These are phyloP conservation scores for Drosophila silvestris DNA, from an alignment of 2,888 invertebrate genomes.

Conservation along the genomic window DNA sequence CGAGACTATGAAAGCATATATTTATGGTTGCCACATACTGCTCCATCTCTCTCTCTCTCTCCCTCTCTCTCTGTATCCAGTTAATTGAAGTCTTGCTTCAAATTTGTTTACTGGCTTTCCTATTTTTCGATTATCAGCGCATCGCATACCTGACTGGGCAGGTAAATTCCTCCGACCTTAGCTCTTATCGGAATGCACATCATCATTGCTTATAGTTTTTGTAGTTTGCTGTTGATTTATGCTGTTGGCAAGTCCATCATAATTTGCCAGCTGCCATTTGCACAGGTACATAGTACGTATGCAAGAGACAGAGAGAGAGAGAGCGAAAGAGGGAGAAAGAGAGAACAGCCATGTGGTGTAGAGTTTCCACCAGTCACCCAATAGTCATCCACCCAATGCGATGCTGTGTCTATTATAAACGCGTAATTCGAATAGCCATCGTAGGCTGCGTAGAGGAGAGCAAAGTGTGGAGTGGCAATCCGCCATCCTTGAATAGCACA, in stretches of 20 bases:
- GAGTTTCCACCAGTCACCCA: background rate
- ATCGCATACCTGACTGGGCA: constrained; percentile 32
- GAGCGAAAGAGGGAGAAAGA: background rate
- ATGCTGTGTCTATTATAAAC: background rate
- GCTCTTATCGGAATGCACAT: constrained; percentile 27
- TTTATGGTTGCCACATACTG: constrained; percentile 1
- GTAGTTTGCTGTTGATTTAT: constrained; percentile 2
- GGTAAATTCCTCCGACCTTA: constrained; percentile 16
- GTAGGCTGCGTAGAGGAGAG: background rate
- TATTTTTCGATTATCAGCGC: background rate
- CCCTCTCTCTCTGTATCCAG: background rate
- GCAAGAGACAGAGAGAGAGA: background rate
- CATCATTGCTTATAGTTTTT: constrained; percentile 26
- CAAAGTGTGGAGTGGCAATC: background rate
- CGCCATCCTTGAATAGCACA: background rate
- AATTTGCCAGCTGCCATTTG: constrained; percentile 11
- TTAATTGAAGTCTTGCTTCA: constrained; percentile 19
- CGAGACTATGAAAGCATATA: constrained; percentile 21
- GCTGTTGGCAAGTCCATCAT: background rate
- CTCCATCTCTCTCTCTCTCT: background rate
- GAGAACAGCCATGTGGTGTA: background rate
- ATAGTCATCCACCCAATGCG: background rate
- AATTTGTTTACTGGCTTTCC: constrained; percentile 7
- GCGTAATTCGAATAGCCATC: background rate
- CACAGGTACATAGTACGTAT: background rate